Evolutionary conservation across 2,113 vertebrate genomes (phyloP).

Genomic region (Forbesichthys papilliferus): DNA sequence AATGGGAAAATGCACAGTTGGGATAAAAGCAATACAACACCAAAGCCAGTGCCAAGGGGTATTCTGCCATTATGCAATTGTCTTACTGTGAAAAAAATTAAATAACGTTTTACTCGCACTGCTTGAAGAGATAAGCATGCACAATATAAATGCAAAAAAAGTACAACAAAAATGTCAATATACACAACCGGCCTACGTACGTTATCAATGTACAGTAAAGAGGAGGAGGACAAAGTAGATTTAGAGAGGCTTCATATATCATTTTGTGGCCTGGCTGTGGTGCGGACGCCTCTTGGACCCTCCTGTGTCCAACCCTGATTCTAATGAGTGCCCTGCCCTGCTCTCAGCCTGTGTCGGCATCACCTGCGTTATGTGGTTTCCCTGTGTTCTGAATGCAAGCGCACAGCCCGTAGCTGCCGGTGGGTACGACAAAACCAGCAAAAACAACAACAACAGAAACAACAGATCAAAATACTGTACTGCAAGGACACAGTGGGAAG

Average conservation of each 20-base stretch:
- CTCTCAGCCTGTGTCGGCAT: no score
- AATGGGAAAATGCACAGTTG: slow-evolving; percentile 60
- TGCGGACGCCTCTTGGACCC: no score
- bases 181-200: not conserved
- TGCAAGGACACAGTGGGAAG: slow-evolving; percentile 40
- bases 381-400: not conserved
- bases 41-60: slow-evolving; percentile 48
- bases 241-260: no score
- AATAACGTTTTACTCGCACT: slow-evolving; percentile 41
- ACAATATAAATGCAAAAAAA: slow-evolving; percentile 7
- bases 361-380: no score
- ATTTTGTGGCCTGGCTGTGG: no score
- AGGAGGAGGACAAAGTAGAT: no score
- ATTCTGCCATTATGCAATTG: slow-evolving; percentile 48
- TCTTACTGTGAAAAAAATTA: slow-evolving; percentile 43
- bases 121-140: slow-evolving; percentile 37
- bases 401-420: no score
- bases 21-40: slow-evolving; percentile 43
- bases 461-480: slow-evolving; percentile 28
- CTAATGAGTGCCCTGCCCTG: no score
- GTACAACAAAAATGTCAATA: not conserved
- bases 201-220: no score
- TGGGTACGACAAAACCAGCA: no score
- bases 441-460: not conserved
- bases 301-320: no score